Evolutionary conservation across 2,113 vertebrate genomes (phyloP), one percentile per base, ranked within the genome.

Genomic region (Myotis lucifugus): DNA sequence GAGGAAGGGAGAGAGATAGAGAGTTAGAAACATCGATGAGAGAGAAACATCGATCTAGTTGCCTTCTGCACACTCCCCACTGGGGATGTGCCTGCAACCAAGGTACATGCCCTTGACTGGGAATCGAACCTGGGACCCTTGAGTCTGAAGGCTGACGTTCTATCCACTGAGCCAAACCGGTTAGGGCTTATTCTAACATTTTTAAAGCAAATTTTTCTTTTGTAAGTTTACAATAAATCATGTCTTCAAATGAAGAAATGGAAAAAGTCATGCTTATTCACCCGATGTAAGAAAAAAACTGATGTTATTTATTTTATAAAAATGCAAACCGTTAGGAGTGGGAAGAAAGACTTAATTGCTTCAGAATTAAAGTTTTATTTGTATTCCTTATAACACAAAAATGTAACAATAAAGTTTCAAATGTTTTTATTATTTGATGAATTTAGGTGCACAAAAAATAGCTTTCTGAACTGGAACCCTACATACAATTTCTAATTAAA

Each of bases 231-330:
- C 84, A 95, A 74, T 32, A 93, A 77, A 78, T 50, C 92, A 52
- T 73, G 15, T 37, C 56, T 74, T 91, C 2, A 46, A 89, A 90
- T 66, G 46, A 95, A 59, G 23, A 96, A 95, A 34, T 96, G 15
- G 48, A 83, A 89, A 95, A 70, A 5, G 13, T 74, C n/a, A 93
- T 76, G 52, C 46, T 93, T 93, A 94, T 50, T 85, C 34, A 91
- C 32, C 61, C 52, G 84, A 74, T 84, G 12, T 4, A 87, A 90
- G 73, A 87, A 85, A 91, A 67, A 84, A 74, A 85, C 21, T 69
- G 21, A 76, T 70, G 92, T 90, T 40, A 91, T 66, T 88, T 50
- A 96, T 77, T 91, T 78, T 85, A 88, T 19, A 87, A 94, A 97
- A 84, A 93, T 42, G 6, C 10, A 93, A 95, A 94, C 29, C 91